Conservation (phyloP, 2,888 invertebrate species). For the Eudiplozoon nipponicum region DNA sequence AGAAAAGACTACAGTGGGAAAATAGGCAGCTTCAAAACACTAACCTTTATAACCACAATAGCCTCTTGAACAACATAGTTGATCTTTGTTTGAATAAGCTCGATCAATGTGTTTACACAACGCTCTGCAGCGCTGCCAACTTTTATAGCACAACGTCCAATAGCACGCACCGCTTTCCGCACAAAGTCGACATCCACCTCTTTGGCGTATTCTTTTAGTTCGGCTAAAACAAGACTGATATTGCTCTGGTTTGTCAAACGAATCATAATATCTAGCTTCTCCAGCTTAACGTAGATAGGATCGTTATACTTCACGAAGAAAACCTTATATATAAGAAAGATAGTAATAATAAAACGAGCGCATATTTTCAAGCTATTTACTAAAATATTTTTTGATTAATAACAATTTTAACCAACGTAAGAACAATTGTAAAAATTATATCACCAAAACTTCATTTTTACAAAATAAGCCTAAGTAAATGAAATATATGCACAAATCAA, state of each 20-base stretch:
- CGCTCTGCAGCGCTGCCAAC: conserved; percentile 84
- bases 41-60: conserved; percentile 68
- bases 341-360: no score
- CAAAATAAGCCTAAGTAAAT: no score
- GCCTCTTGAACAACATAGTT: conserved; percentile 99
- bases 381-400: no score
- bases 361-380: no score
- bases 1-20: no score
- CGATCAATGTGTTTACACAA: conserved; percentile 77
- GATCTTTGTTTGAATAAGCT: conserved; percentile 88
- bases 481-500: no score
- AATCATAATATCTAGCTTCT: conserved; percentile 96
- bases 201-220: conserved; percentile 83
- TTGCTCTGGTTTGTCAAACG: conserved; percentile 80
- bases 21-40: no score
- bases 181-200: conserved; percentile 99
- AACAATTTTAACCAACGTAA: no score
- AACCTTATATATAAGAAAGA: no score
- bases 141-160: conserved; percentile 90
- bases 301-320: conserved; percentile 99
- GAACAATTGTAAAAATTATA: no score
- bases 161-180: conserved; percentile 80
- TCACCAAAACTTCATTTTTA: no score
- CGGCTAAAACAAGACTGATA: conserved; percentile 55
- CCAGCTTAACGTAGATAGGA: conserved; percentile 92